Percentiles rank a stretch among this genome's conserved stretches.
Conservation (phyloP, 2,888 invertebrate genomes). For the Nineta flava region DNA sequence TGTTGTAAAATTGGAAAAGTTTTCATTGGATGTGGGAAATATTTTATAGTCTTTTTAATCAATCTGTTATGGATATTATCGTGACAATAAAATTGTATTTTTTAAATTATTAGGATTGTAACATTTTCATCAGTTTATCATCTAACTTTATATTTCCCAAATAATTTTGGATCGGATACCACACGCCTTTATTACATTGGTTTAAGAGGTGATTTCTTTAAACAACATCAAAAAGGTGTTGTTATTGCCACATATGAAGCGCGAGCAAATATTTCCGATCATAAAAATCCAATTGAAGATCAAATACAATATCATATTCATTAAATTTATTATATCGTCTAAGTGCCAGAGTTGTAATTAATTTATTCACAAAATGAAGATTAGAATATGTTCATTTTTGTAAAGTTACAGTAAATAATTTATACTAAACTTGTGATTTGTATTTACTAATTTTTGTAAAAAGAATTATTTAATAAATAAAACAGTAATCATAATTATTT, state of each 20-base stretch:
- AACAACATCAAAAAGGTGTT: slow-evolving; percentile 73
- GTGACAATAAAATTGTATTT: too few species aligned
- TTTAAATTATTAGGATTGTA: slow-evolving; percentile 49
- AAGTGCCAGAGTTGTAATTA: not conserved
- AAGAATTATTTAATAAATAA: too few species aligned
- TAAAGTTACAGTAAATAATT: not conserved
- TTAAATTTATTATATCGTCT: slow-evolving; percentile 16
- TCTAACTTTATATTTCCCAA: slow-evolving; percentile 78
- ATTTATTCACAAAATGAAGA: not conserved
- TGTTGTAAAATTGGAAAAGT: too few species aligned
- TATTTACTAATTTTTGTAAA: not conserved
- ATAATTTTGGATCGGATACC: slow-evolving; percentile 72
- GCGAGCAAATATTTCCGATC: slow-evolving; percentile 71
- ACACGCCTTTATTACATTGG: slow-evolving; percentile 90
- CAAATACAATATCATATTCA: slow-evolving; percentile 41
- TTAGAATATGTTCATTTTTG: not conserved
- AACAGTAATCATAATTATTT: too few species aligned
- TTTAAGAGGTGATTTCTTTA: slow-evolving; percentile 80
- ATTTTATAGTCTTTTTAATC: too few species aligned
- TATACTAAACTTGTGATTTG: not conserved
- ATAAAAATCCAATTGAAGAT: slow-evolving; percentile 53
- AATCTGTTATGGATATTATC: too few species aligned
- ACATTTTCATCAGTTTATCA: slow-evolving; percentile 83
- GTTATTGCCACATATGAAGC: slow-evolving; percentile 85
- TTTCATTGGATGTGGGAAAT: too few species aligned